Evolutionary conservation across 2,797 vertebrate genomes (phyloP).

Genomic region (Chlorospingus semifuscus): DNA sequence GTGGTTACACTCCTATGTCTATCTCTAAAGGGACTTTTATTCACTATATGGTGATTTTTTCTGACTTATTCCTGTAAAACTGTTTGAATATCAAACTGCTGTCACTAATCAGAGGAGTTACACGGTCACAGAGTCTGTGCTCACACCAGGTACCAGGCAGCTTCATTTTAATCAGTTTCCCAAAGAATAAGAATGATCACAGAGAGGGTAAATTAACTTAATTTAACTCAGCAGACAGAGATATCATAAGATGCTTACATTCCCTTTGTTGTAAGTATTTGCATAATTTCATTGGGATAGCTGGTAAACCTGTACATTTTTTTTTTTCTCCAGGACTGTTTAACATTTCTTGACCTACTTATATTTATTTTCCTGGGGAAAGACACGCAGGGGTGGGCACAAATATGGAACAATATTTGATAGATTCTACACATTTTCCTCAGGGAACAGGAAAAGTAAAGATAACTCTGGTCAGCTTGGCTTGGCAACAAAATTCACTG

Average conservation of each 20-base stretch:
- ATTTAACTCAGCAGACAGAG: not conserved
- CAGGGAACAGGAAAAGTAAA: not conserved
- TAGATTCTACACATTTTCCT: not conserved
- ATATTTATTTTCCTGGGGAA: not conserved
- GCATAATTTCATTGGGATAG: not conserved
- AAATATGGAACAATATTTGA: not conserved
- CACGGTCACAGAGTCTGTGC: not conserved
- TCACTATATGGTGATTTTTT: not conserved
- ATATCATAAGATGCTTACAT: not conserved
- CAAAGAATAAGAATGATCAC: not conserved
- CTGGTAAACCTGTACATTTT: not conserved
- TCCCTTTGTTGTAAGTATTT: not conserved
- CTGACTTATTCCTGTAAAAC: not conserved
- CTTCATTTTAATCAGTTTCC: not conserved
- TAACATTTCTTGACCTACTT: not conserved
- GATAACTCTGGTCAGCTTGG: fast-evolving
- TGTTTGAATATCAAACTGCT: not conserved
- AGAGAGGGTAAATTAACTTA: not conserved
- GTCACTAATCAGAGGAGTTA: not conserved
- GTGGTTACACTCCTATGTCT: not conserved
- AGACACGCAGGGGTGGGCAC: not conserved
- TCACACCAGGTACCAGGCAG: not conserved
- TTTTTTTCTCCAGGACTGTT: not conserved
- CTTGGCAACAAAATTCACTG: not conserved
- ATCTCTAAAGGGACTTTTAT: not conserved